Evolutionary conservation across 2,888 invertebrate species (phyloP), one percentile per base, ranked within the genome.

Genomic region (Hoplodrina ambigua): DNA sequence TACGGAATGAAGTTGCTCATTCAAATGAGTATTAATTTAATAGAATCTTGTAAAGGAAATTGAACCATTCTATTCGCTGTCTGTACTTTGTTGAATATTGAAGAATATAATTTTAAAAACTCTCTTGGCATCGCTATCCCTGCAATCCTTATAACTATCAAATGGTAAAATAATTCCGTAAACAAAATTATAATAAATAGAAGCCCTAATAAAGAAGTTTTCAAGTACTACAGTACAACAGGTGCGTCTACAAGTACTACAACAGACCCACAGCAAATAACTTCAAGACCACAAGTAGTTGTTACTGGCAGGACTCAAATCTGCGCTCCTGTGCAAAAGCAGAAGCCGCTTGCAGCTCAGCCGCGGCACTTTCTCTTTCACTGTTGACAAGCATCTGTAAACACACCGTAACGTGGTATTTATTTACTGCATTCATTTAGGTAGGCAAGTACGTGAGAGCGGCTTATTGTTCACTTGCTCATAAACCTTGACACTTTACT

Each of bases 321-420:
- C 57, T 10, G 8, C 15, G 37, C 8, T 1, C 25, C 11, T 17
- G 50, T 6, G 33, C 41, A 11, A 30, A 19, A 37, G 33, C 13
- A n/a, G 50, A 50, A 50, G 50, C 17, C 17, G 17, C 50, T 4
- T n/a, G 50, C 7, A 50, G 25, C 25, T 17, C 13, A n/a, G 25
- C 25, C 37, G 46, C 15, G 33, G 33, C 33, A 61, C 78, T 78
- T 77, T 78, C 78, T 50, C 77, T 78, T 81, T 78, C 78, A 72
- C 56, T 78, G 81, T 81, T 81, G 78, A 76, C 72, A 77, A 64
- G 81, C 57, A 63, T 65, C 59, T 63, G 63, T 71, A 80, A 64
- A 67, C 70, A 75, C 56, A 52, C 56, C 19, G 25, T 49, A 30
- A 4, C 66, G 70, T 54, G 56, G 52, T 54, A 68, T 56, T 50